Percentiles rank a stretch among this genome's conserved stretches.
Conservation (phyloP, 2,113 vertebrate genomes). For the Tympanuchus pallidicinctus region DNA sequence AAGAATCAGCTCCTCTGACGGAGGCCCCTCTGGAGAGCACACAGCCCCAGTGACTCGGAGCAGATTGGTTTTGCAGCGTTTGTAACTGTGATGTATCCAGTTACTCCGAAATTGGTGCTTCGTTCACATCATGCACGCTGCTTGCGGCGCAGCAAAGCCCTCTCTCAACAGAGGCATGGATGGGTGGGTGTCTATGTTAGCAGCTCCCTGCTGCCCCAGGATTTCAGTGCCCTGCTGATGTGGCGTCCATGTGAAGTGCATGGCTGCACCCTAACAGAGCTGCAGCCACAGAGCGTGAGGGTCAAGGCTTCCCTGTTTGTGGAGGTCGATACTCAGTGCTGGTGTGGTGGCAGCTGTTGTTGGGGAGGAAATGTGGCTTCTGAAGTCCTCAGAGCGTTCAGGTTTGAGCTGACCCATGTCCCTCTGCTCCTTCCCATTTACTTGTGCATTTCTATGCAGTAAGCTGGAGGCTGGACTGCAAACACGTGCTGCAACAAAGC, state of each 20-base stretch:
- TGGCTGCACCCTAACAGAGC: accelerated
- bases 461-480: background rate
- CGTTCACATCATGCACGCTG: accelerated
- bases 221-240: background rate
- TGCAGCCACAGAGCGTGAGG: accelerated
- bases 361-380: background rate
- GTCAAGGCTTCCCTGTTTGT: background rate
- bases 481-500: background rate
- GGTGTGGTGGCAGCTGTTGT: background rate
- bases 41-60: accelerated
- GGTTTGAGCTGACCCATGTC: background rate
- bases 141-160: accelerated
- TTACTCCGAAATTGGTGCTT: background rate
- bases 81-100: accelerated
- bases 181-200: background rate
- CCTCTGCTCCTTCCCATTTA: background rate
- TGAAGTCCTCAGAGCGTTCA: background rate
- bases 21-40: background rate
- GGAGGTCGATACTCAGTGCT: background rate
- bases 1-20: background rate
- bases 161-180: background rate
- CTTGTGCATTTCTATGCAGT: accelerated
- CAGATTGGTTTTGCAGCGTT: background rate
- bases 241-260: accelerated
- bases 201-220: background rate